Conservation (phyloP, 2,797 vertebrate genomes). For the Spatula clypeata region DNA sequence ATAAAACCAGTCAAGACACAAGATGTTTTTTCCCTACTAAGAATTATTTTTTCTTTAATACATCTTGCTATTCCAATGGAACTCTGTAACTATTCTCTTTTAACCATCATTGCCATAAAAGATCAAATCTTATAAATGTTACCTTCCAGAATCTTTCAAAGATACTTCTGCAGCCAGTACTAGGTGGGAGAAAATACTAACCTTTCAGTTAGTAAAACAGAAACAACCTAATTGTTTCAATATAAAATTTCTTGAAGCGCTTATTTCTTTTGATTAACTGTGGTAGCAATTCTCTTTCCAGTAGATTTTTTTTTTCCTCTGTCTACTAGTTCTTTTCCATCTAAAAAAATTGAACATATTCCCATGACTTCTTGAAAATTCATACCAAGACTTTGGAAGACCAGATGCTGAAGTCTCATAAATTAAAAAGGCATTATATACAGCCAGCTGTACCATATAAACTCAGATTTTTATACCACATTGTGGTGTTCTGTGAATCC, state of each 20-base stretch:
- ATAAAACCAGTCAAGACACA: not conserved
- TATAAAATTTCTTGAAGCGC: not conserved
- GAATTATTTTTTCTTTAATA: not conserved
- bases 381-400: conserved; percentile 56
- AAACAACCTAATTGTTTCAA: not conserved
- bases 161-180: not conserved
- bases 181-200: not conserved
- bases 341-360: not conserved
- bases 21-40: not conserved
- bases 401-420: conserved; percentile 83
- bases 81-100: not conserved
- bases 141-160: not conserved
- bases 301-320: not conserved
- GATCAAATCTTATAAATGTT: not conserved
- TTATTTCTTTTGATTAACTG: not conserved
- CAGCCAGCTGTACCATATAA: conserved; percentile 82
- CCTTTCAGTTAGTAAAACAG: not conserved
- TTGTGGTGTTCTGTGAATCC: conserved; percentile 48
- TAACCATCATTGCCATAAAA: not conserved
- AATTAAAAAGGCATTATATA: conserved; percentile 73
- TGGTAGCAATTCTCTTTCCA: not conserved
- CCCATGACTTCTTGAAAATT: conserved; percentile 49
- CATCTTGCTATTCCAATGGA: not conserved
- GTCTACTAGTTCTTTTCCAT: not conserved
- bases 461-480: conserved; percentile 78